Percentiles rank a stretch among this genome's conserved stretches.
Conservation (phyloP, 2,113 vertebrate species). For the Trematomus loennbergii region DNA sequence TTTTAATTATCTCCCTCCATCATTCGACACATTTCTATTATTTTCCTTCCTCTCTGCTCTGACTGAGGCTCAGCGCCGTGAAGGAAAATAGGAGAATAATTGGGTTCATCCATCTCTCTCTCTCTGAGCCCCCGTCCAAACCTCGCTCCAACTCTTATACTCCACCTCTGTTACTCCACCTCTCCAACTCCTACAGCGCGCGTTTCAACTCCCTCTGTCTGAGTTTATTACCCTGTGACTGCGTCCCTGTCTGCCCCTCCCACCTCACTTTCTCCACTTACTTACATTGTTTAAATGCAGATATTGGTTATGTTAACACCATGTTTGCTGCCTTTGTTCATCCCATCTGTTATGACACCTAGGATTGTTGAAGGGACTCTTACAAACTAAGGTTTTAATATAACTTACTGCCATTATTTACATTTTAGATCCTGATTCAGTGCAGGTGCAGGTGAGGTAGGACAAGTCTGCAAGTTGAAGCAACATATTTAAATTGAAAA, state of each 20-base stretch:
- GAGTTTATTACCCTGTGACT: not conserved
- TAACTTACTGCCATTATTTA: too few relatives aligned
- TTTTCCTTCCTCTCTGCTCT: constrained; percentile 71
- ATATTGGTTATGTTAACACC: not conserved
- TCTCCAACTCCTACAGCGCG: constrained; percentile 9
- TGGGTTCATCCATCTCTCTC: constrained; percentile 82
- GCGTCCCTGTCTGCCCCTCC: not conserved
- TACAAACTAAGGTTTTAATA: not conserved
- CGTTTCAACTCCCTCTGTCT: constrained; percentile 37
- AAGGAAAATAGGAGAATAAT: constrained; percentile 80
- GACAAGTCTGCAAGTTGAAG: not conserved
- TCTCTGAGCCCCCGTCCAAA: constrained; percentile 8
- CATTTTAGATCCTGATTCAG: too few relatives aligned
- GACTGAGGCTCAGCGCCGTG: constrained; percentile 53
- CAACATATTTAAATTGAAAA: too few relatives aligned
- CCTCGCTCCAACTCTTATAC: not conserved
- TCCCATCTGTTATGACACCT: not conserved
- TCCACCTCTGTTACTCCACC: not conserved
- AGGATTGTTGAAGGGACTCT: not conserved
- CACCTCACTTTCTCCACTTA: not conserved
- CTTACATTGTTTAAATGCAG: not conserved
- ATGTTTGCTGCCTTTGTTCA: not conserved
- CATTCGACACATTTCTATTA: constrained; percentile 82
- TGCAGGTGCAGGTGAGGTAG: not conserved
- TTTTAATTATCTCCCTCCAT: constrained; percentile 82